Percentiles rank a stretch among this genome's conserved stretches.
Conservation (phyloP, 2,113 vertebrate genomes). For the human (Homo sapiens) region GRCh38 chr5:167148001-167148500, state of each 20-base stretch:
- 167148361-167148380: constrained; percentile 79
- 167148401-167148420: constrained; percentile 41
- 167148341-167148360: constrained; percentile 75
- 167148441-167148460: neutral
- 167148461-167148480: constrained; percentile 44
- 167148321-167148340: constrained; percentile 81
- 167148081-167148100: constrained; percentile 86
- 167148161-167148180: constrained; percentile 85
- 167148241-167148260: constrained; percentile 88
- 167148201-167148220: constrained; percentile 85
- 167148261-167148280: constrained; percentile 83
- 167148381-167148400: constrained; percentile 47
- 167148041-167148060: constrained; percentile 88
- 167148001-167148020: constrained; percentile 85
- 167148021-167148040: constrained; percentile 87
- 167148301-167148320: constrained; percentile 80
- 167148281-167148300: constrained; percentile 75
- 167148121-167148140: constrained; percentile 89
- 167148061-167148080: constrained; percentile 88
- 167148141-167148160: constrained; percentile 87
- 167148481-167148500: neutral
- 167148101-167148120: constrained; percentile 88
- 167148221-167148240: constrained; percentile 82
- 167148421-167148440: constrained; percentile 58
- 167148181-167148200: constrained; percentile 86